Percentiles rank a stretch among this genome's conserved stretches.
Evolutionary conservation across 1,140 invertebrate genomes (phyloP).

Genomic region (Andricus grossulariae): DNA sequence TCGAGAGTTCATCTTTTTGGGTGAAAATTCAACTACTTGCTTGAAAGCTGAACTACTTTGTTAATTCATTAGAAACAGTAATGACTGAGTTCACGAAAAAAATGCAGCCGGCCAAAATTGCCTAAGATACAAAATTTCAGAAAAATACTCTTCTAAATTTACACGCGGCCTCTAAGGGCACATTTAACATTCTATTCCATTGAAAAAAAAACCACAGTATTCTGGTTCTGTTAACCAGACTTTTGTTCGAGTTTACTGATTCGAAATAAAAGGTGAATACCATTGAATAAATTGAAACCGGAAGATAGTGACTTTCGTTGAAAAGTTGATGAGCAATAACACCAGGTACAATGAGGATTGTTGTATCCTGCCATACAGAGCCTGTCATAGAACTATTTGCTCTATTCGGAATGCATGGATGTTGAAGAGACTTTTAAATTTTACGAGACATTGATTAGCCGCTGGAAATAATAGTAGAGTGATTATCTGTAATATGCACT

Average conservation of each 20-base stretch:
- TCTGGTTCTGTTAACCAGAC: too few relatives aligned
- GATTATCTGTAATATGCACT: not conserved
- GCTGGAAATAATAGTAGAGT: constrained; percentile 15
- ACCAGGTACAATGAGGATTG: not conserved
- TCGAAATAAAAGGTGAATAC: not conserved
- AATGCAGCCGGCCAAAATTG: too few relatives aligned
- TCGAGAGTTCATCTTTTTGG: too few relatives aligned
- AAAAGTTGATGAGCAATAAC: not conserved
- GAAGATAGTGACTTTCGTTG: constrained; percentile 16
- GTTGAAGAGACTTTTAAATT: not conserved
- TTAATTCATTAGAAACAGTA: too few relatives aligned
- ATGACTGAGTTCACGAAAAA: too few relatives aligned
- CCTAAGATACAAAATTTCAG: too few relatives aligned
- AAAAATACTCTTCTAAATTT: too few relatives aligned
- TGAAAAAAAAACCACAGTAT: too few relatives aligned
- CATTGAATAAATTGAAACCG: not conserved
- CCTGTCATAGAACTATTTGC: not conserved
- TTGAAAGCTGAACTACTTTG: too few relatives aligned
- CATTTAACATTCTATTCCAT: too few relatives aligned
- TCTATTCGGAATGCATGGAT: not conserved
- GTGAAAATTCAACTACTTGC: too few relatives aligned
- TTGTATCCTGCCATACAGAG: not conserved
- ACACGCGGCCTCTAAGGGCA: too few relatives aligned
- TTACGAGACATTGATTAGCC: constrained; percentile 12
- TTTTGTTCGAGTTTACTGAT: not conserved